phyloP scores from a whole-genome alignment of 2,797 vertebrate species.

The Cuculus canorus region DNA sequence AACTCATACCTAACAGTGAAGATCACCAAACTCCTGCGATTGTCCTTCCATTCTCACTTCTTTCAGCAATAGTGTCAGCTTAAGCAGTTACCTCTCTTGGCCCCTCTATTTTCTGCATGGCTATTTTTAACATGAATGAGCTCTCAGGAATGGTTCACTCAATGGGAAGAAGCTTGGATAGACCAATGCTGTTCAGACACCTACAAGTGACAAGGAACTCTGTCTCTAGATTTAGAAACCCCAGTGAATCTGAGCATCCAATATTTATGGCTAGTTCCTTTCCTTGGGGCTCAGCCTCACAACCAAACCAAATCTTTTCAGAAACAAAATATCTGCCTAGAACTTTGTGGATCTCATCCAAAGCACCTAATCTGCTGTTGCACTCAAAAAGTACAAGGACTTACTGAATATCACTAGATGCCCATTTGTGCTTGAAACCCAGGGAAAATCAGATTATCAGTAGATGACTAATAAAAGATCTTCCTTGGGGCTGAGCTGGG shows the following conservation, averaged over 20 bases:
- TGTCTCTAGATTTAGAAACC: neutral
- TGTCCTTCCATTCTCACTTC: neutral
- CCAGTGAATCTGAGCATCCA: neutral
- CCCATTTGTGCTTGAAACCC: neutral
- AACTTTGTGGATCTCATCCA: neutral
- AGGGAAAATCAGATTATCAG: neutral
- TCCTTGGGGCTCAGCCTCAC: neutral
- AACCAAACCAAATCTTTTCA: neutral
- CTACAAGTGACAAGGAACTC: neutral
- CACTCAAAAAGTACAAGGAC: neutral
- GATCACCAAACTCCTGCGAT: neutral
- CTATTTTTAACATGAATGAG: neutral
- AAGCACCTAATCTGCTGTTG: neutral
- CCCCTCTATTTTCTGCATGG: neutral
- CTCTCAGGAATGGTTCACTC: neutral
- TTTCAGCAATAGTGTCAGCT: neutral
- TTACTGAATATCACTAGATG: neutral
- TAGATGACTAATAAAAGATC: neutral
- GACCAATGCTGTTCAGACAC: neutral
- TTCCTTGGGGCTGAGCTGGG: neutral
- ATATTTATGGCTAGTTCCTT: neutral
- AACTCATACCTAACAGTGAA: neutral
- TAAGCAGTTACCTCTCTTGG: neutral
- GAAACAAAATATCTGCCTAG: neutral
- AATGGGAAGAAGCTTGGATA: neutral